These are phyloP conservation scores for Metacarcinus magister DNA, from an alignment of 2,888 invertebrate genomes.

Conservation along the genomic window DNA sequence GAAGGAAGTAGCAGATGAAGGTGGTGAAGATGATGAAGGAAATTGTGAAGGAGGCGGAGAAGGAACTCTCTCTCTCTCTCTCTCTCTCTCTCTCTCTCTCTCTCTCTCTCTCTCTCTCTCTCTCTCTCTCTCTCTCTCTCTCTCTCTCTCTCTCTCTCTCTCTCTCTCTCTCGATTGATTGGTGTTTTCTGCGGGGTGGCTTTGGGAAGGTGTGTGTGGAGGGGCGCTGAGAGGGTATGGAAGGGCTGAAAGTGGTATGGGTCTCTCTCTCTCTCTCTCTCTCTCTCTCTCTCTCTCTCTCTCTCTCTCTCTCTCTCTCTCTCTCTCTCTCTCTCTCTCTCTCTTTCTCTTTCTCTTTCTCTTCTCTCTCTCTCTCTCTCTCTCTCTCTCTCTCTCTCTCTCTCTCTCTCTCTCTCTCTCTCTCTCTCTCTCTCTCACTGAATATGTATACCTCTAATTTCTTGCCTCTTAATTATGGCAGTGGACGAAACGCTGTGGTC, in stretches of 20 bases:
- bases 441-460: not conserved
- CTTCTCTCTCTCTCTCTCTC: slow-evolving; percentile 34
- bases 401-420: slow-evolving; percentile 64
- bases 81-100: slow-evolving; percentile 57
- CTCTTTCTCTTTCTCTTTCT: not conserved
- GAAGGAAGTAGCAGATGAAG: too few species aligned
- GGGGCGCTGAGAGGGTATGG: too few species aligned
- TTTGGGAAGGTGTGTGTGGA: too few species aligned
- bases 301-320: not conserved
- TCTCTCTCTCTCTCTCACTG: not conserved
- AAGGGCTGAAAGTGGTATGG: too few species aligned
- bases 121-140: slow-evolving; percentile 48
- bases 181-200: too few species aligned
- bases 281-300: slow-evolving; percentile 9
- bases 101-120: slow-evolving; percentile 18
- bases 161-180: not conserved
- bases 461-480: not conserved
- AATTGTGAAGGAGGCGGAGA: too few species aligned
- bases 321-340: not conserved
- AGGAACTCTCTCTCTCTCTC: slow-evolving; percentile 12
- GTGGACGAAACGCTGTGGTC: too few species aligned
- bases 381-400: slow-evolving; percentile 54
- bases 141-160: slow-evolving; percentile 49
- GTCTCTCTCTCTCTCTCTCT: not conserved
- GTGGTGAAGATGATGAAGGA: too few species aligned